Base-by-base conservation (phyloP, 53 echinoderm and acorn worm species). In the Stichopus horrens region DNA sequence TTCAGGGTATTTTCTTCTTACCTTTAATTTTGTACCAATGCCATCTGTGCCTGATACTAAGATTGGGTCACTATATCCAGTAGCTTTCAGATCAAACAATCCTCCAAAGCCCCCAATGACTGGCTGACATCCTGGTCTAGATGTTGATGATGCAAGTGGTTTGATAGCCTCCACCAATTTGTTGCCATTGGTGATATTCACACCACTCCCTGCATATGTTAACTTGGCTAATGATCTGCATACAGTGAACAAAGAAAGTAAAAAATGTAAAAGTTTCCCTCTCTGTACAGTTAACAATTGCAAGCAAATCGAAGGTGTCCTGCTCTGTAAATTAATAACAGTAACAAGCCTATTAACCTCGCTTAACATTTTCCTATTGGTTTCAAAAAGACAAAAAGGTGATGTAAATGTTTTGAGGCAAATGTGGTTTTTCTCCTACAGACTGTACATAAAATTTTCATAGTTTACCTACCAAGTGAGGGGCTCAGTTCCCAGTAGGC, bases 21-120 rank as follows among this genome's bases (percentile, higher is more conserved):
- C 99, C 96, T 99, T 99, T 73, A 99, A 79, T 71, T 99, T 99
- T 19, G 99, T 99, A 7, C 99, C 99, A 63, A 99, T 96, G 54
- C 99, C 99, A 88, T 99, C 99, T 0, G 99, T 99, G 5, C 99
- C 99, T 55, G 99, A 99, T 8, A 99, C 93, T 21, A 99, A 67
- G 66, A 99, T 88, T 1, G 99, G 99, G 88, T 99, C 99, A 67
- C 93, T 83, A 58, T 94, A 99, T 1, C 99, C 99, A 82, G 94
- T 94, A 3, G 94, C 94, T 63, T 74, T 90, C 55, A 94, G 76
- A 54, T 99, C 96, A 94, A 99, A 99, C 65, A 94, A 63, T 0
- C 99, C 99, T 11, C 99, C 99, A 88, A 99, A 99, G 63, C 99
- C 99, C 18, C 99, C 99, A 3, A 99, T 91, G 52, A 89, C 86